Evolutionary conservation across 2,888 invertebrate species (phyloP).

Genomic region (Synergus laeviventris): DNA sequence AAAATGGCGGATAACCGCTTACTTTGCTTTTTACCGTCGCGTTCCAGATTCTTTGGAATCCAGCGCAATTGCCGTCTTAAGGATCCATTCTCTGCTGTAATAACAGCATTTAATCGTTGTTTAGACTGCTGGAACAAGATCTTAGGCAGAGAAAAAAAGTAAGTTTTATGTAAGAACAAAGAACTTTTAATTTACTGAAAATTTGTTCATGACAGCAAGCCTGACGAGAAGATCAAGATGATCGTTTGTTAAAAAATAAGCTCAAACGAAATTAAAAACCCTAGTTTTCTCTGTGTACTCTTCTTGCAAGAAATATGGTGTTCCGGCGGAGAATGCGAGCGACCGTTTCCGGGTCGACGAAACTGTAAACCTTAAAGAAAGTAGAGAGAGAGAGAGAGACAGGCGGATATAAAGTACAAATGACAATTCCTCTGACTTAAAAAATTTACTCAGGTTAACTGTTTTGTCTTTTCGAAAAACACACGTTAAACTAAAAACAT

Average conservation of each 20-base stretch:
- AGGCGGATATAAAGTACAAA: background rate
- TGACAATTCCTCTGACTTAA: background rate
- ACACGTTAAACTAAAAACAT: too few species aligned
- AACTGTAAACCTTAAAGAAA: conserved; percentile 9
- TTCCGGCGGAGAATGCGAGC: conserved; percentile 14
- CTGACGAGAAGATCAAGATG: background rate
- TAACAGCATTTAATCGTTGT: conserved; percentile 72
- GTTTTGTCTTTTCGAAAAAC: too few species aligned
- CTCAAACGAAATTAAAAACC: background rate
- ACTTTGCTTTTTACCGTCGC: conserved; percentile 68
- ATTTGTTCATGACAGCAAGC: background rate
- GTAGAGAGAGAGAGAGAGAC: too few species aligned
- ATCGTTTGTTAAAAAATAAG: background rate
- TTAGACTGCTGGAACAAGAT: conserved; percentile 53
- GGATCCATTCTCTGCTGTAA: conserved; percentile 47
- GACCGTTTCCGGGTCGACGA: conserved; percentile 33
- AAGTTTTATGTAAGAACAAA: background rate
- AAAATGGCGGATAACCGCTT: conserved; percentile 59
- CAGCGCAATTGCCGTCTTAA: conserved; percentile 53
- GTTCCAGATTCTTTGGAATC: conserved; percentile 70
- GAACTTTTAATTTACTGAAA: background rate
- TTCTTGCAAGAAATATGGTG: conserved; percentile 8
- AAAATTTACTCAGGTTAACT: background rate
- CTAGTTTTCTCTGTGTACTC: background rate
- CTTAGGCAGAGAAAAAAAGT: background rate